Conservation (phyloP, 2,113 vertebrate genomes). For the Galeopterus variegatus region DNA sequence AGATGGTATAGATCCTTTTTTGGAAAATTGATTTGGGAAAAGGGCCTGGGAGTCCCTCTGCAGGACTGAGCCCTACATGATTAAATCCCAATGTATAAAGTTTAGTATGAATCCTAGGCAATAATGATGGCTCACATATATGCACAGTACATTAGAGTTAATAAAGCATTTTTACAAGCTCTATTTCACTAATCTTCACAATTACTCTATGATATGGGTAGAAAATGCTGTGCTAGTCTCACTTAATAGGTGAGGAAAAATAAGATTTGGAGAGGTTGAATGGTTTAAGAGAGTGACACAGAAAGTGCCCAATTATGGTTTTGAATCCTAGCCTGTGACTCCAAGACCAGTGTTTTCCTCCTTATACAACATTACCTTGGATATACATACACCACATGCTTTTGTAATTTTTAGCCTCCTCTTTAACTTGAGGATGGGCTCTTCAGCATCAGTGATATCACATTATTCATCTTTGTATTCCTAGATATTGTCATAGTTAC, state of each 20-base stretch:
- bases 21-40: not conserved
- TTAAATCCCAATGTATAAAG: not conserved
- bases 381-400: not conserved
- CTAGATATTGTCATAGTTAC: not conserved
- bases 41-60: not conserved
- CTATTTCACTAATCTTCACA: not conserved
- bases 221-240: not conserved
- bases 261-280: not conserved
- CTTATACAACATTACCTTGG: not conserved
- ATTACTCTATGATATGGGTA: not conserved
- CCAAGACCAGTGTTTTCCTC: not conserved
- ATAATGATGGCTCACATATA: not conserved
- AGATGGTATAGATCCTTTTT: not conserved
- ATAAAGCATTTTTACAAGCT: not conserved
- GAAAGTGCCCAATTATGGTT: not conserved
- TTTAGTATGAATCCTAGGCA: too few relatives aligned
- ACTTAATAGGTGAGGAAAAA: not conserved
- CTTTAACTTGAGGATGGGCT: not conserved
- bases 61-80: not conserved
- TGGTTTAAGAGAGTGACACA: not conserved
- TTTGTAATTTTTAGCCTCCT: not conserved
- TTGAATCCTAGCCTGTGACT: not conserved
- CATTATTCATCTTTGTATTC: not conserved
- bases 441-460: not conserved
- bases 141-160: not conserved